Base-by-base conservation (phyloP, 2,113 vertebrate genomes). In the Channa maculata region DNA sequence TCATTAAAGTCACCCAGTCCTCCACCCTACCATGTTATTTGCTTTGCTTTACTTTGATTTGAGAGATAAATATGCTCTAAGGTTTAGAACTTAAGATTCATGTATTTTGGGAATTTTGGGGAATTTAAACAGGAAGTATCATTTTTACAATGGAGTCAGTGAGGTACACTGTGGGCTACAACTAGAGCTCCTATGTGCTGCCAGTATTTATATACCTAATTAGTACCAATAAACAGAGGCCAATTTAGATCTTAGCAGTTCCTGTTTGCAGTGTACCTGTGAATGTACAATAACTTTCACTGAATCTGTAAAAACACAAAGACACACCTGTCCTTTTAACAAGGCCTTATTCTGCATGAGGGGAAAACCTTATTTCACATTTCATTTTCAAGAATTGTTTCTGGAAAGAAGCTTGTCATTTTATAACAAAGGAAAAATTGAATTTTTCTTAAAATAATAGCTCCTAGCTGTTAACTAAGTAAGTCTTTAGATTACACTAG, bases 111-210 rank as follows among this genome's bases (percentile, higher is more conserved):
- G 12, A 24, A 5, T 6, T 51, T 69, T n/a, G 3, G 39, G n/a
- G 33, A 38, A 54, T 38, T 52, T 70, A 43, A 69, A 60, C 53
- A 65, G 65, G 65, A 65, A 65, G 53, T 50, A 33, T 36, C 24
- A 7, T 51, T 52, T 49, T 48, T 80, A n/a, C 4, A 3, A n/a
- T 55, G 13, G 4, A n/a, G 59, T 60, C 37, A 24, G 13, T 54
- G 4, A 48, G 3, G n/a, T 14, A n/a, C 24, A 24, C 15, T 64
- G 6, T 69, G 44, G 48, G 24, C 45, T 8, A 52, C 39, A 52
- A 4, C 43, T 15, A 5, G 1, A 55, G 24, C 39, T 34, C 5
- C 24, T 1, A 1, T 24, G 24, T 44, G 54, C 68, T 64, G 37
- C 37, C 38, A 13, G 24, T 13, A 43, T 64, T 50, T 53, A 12